Conservation (phyloP, 2,888 invertebrate genomes). For the Amaurobius ferox region DNA sequence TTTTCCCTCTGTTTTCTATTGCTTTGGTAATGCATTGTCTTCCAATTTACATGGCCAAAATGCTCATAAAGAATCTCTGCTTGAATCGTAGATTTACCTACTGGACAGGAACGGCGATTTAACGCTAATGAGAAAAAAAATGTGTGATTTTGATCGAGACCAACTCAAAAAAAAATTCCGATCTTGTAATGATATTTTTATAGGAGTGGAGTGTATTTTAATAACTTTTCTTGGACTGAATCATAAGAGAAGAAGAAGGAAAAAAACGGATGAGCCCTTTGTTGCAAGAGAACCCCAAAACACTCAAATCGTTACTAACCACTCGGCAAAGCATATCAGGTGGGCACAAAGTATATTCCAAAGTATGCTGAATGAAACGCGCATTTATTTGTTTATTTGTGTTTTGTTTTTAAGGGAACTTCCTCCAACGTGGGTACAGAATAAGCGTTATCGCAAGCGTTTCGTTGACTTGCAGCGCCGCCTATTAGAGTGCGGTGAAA, state of each 20-base stretch:
- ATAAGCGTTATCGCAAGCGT: no score
- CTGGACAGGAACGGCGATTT: not conserved
- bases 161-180: conserved; percentile 59
- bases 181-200: conserved; percentile 62
- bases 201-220: conserved; percentile 65
- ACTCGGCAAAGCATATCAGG: conserved; percentile 65
- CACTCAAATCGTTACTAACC: conserved; percentile 62
- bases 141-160: conserved; percentile 50
- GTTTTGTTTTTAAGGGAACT: no score
- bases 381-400: no score
- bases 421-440: no score
- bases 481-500: no score
- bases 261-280: not conserved
- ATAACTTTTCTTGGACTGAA: conserved; percentile 42
- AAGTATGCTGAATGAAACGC: no score
- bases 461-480: no score
- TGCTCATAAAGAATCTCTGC: not conserved
- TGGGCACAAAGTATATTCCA: conserved; percentile 59
- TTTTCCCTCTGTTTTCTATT: conserved; percentile 11
- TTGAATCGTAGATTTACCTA: not conserved
- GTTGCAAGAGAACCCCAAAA: conserved; percentile 13
- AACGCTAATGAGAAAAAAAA: not conserved
- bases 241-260: conserved; percentile 18
- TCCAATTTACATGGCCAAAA: conserved; percentile 26
- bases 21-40: conserved; percentile 29